Evolutionary conservation across 2,888 invertebrate species (phyloP).

Genomic region (Serrognathus titanus): DNA sequence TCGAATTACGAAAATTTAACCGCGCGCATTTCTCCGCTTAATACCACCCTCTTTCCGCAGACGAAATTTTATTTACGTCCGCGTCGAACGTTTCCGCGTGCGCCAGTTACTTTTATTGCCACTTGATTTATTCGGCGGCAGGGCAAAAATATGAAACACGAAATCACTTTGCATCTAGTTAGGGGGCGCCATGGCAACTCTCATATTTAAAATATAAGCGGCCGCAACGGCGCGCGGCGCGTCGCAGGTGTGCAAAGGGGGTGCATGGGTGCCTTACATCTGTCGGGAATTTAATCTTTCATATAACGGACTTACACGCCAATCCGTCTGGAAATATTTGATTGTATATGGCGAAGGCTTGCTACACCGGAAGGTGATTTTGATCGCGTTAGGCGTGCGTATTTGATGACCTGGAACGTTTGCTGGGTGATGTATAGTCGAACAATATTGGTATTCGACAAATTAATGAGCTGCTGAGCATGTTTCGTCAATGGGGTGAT

Average conservation of each 20-base stretch:
- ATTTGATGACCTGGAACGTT: conserved; percentile 12
- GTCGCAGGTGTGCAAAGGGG: no score
- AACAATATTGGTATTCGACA: not conserved
- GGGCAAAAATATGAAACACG: not conserved
- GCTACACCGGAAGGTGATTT: conserved; percentile 4
- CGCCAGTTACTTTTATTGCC: no score
- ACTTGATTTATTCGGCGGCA: no score
- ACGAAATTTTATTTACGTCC: no score
- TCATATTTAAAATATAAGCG: not conserved
- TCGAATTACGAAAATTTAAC: no score
- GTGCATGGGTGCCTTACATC: not conserved
- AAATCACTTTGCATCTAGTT: not conserved
- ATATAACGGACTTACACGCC: not conserved
- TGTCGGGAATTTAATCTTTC: conserved; percentile 1
- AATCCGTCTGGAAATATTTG: conserved; percentile 12
- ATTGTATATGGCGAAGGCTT: conserved; percentile 8
- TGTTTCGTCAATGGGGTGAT: not conserved
- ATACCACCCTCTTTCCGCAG: no score
- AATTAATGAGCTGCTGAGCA: not conserved
- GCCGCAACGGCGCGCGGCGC: not conserved
- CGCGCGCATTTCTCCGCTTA: no score
- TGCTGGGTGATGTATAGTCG: not conserved
- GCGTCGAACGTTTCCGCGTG: no score
- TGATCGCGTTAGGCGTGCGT: conserved; percentile 9
- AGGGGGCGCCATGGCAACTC: not conserved